Conservation (phyloP, 2,888 invertebrate species). For the Acronicta leporina region DNA sequence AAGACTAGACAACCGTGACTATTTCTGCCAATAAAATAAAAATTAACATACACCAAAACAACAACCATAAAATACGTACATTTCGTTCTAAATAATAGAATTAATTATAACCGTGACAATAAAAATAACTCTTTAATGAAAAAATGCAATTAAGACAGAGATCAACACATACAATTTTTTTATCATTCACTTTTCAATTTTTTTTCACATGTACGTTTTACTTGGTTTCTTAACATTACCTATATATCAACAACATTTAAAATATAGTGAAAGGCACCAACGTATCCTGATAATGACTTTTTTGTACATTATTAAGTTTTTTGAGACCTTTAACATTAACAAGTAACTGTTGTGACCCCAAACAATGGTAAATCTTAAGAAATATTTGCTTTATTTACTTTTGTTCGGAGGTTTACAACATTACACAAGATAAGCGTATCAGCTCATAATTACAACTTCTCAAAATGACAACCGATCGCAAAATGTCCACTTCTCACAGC, state of each 20-base stretch:
- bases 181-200: constrained; percentile 23
- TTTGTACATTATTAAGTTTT: constrained; percentile 45
- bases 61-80: constrained; percentile 40
- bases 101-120: constrained; percentile 17
- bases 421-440: too few relatives aligned
- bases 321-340: constrained; percentile 16
- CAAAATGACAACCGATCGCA: too few relatives aligned
- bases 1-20: constrained; percentile 34
- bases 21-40: constrained; percentile 33
- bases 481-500: too few relatives aligned
- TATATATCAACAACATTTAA: constrained; percentile 51
- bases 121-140: constrained; percentile 34
- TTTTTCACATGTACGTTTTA: constrained; percentile 13
- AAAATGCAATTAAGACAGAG: constrained; percentile 54
- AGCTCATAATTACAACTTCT: too few relatives aligned
- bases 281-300: constrained; percentile 47
- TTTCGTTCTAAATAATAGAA: constrained; percentile 16
- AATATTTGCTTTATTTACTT: not conserved
- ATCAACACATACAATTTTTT: constrained; percentile 49
- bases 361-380: not conserved
- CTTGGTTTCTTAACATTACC: constrained; percentile 30
- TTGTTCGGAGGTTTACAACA: too few relatives aligned
- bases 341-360: constrained; percentile 11
- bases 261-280: constrained; percentile 63
- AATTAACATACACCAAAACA: constrained; percentile 52